Evolutionary conservation across 2,888 invertebrate species (phyloP).

Genomic region (Adelognathus sp.): DNA sequence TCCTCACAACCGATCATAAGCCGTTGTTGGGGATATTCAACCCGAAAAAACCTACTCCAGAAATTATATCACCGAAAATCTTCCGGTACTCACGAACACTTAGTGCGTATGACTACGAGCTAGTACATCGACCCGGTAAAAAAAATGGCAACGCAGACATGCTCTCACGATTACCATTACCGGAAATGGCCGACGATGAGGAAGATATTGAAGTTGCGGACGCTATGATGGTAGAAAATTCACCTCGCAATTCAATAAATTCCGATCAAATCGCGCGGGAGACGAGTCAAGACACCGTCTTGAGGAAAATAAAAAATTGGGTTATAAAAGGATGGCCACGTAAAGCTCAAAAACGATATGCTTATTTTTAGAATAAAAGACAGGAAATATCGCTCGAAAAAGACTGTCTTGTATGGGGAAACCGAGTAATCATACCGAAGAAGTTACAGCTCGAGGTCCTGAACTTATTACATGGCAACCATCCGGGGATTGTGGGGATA

Average conservation of each 20-base stretch:
- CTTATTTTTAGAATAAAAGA: not conserved
- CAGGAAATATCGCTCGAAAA: not conserved
- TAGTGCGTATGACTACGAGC: conserved; percentile 21
- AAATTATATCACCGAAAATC: conserved; percentile 26
- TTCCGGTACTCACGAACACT: conserved; percentile 25
- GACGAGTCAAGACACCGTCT: not conserved
- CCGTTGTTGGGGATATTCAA: conserved; percentile 64
- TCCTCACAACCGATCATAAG: conserved; percentile 74
- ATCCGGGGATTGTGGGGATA: conserved; percentile 42
- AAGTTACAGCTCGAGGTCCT: conserved; percentile 22
- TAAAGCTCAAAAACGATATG: not conserved
- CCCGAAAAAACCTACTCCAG: conserved; percentile 29
- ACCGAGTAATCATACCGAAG: conserved; percentile 28
- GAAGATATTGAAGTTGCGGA: not conserved
- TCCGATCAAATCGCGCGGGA: not conserved
- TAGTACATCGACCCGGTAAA: conserved; percentile 23
- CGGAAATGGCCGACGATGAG: not conserved
- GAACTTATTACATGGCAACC: conserved; percentile 34
- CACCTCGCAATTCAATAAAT: not conserved
- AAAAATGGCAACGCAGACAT: conserved; percentile 30
- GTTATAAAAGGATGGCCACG: conserved; percentile 1
- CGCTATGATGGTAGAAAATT: not conserved
- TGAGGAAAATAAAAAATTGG: not conserved
- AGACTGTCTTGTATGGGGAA: conserved; percentile 28
- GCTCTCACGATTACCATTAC: conserved; percentile 30